Evolutionary conservation across 2,113 vertebrate genomes (phyloP).

Genomic region (Planiliza haematocheilus): DNA sequence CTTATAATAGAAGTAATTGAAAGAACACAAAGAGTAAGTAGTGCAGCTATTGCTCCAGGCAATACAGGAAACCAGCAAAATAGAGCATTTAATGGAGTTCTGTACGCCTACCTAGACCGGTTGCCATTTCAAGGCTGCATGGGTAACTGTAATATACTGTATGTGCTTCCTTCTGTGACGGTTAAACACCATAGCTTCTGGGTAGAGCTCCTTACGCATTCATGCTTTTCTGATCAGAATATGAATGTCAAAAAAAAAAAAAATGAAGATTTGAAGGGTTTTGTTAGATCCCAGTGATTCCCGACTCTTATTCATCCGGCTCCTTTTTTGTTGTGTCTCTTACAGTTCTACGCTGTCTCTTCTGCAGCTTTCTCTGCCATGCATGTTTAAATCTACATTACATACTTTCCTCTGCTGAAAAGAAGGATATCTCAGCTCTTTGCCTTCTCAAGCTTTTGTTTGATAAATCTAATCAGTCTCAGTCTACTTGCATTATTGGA

Average conservation of each 20-base stretch:
- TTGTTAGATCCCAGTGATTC: constrained; percentile 40
- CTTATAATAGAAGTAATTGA: constrained; percentile 39
- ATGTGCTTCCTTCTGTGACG: constrained; percentile 36
- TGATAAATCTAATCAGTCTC: constrained; percentile 30
- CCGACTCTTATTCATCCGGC: constrained; percentile 13
- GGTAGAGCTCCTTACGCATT: constrained; percentile 33
- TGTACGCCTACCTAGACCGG: constrained; percentile 44
- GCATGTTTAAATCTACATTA: constrained; percentile 40
- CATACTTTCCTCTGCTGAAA: constrained; percentile 23
- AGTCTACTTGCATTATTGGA: constrained; percentile 5
- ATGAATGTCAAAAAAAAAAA: constrained; percentile 25
- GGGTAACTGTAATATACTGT: constrained; percentile 42
- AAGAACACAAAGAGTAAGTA: constrained; percentile 42
- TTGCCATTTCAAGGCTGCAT: constrained; percentile 50
- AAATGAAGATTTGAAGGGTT: constrained; percentile 15
- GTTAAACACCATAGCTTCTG: constrained; percentile 44
- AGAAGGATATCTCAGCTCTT: constrained; percentile 9
- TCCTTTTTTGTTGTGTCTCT: constrained; percentile 22
- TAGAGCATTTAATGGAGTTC: constrained; percentile 44
- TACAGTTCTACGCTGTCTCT: constrained; percentile 10
- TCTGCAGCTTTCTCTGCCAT: constrained; percentile 30
- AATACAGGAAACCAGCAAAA: constrained; percentile 46
- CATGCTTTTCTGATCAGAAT: constrained; percentile 29
- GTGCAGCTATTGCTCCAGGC: constrained; percentile 44
- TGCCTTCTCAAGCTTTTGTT: constrained; percentile 20